Conservation (phyloP, 2,888 invertebrate species). For the Masnerella sp. region DNA sequence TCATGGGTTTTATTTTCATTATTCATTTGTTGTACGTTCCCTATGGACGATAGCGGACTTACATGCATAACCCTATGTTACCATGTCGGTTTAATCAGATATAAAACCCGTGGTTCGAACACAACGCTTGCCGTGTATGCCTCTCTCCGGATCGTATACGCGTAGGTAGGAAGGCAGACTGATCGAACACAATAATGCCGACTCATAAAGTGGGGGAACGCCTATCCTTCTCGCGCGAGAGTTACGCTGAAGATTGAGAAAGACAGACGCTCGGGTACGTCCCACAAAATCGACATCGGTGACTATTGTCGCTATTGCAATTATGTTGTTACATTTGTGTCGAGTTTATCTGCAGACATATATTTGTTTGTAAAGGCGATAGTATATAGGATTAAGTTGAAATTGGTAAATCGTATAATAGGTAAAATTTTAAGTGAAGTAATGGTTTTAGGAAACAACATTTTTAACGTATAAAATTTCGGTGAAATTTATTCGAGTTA, state of each 20-base stretch:
- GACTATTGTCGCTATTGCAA: slow-evolving; percentile 9
- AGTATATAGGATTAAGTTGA: background rate
- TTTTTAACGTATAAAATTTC: no score
- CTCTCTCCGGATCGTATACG: slow-evolving; percentile 5
- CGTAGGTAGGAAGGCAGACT: slow-evolving; percentile 4
- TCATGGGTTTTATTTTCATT: slow-evolving; percentile 77
- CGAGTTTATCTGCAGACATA: slow-evolving; percentile 9
- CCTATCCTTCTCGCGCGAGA: background rate
- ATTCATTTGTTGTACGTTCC: slow-evolving; percentile 75
- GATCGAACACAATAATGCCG: slow-evolving; percentile 22
- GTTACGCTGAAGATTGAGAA: background rate
- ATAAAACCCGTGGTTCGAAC: slow-evolving; percentile 69
- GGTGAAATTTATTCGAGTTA: no score
- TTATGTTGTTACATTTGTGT: slow-evolving; percentile 1
- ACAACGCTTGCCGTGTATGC: slow-evolving; percentile 56
- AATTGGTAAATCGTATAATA: no score
- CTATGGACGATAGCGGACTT: slow-evolving; percentile 68
- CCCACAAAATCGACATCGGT: background rate
- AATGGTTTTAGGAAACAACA: no score
- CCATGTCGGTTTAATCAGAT: slow-evolving; percentile 77
- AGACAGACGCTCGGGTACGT: background rate
- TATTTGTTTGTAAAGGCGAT: background rate
- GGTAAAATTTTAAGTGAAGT: no score
- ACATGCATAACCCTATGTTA: slow-evolving; percentile 76
- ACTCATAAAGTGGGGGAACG: background rate